Percentiles rank a stretch among this genome's conserved stretches.
phyloP scores from a whole-genome alignment of 2,888 invertebrate genomes.

The Trichopria drosophilae region DNA sequence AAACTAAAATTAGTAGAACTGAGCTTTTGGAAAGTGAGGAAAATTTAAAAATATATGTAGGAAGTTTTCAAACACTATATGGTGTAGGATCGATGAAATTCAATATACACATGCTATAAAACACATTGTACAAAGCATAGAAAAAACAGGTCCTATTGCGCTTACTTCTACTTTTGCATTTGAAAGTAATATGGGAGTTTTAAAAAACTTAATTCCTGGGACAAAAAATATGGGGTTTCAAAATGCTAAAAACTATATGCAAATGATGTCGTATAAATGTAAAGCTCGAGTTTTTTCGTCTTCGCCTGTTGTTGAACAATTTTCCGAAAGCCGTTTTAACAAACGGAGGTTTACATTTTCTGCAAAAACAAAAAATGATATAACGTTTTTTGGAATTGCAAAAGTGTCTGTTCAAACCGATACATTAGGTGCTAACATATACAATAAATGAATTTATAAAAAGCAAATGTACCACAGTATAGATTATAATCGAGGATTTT shows the following conservation, averaged over 20 bases:
- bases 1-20: conserved; percentile 3
- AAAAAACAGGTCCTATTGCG: conserved; percentile 12
- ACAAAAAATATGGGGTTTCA: conserved; percentile 4
- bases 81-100: conserved; percentile 14
- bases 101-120: conserved; percentile 16
- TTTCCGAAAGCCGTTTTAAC: conserved; percentile 2
- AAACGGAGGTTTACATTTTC: not conserved
- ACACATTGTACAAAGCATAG: conserved; percentile 4
- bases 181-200: conserved; percentile 12
- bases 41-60: conserved; percentile 4
- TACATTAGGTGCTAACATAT: conserved; percentile 4
- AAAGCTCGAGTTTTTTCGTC: not conserved
- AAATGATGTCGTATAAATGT: conserved; percentile 8
- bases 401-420: not conserved
- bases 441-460: conserved; percentile 4
- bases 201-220: conserved; percentile 11
- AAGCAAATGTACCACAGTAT: conserved; percentile 8
- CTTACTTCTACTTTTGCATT: conserved; percentile 17
- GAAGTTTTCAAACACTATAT: conserved; percentile 13
- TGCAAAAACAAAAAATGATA: not conserved
- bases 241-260: not conserved
- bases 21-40: conserved; percentile 16
- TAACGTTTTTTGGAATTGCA: conserved; percentile 4
- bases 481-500: not conserved
- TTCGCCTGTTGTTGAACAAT: not conserved